Evolutionary conservation across 2,888 invertebrate species (phyloP), one percentile per base, ranked within the genome.

Genomic region (Tipula confusa): DNA sequence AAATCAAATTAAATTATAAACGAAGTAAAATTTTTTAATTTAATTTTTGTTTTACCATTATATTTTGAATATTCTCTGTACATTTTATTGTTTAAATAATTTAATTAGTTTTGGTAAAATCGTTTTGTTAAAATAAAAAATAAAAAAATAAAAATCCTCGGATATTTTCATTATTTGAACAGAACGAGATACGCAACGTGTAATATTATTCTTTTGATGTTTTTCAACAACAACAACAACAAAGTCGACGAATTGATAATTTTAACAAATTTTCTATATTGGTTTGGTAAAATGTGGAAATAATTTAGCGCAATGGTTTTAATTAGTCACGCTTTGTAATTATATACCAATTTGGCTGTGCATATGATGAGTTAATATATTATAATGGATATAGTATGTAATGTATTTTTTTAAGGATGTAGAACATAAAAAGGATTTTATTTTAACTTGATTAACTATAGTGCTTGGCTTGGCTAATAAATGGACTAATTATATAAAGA

Each of bases 1-100:
- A 64, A 64, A 64, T 64, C 64, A 64, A 64, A 64, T 64, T 64
- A 64, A 64, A 64, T 64, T 64, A 24, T 24, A 64, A 64, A 64
- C 7, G 24, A 64, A 24, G 24, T 43, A 43, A 43, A 43, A 43
- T 43, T n/a, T 43, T 43, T 43, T 43, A 43, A 43, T 43, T 43
- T 0, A 64, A 64, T 24, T 64, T 64, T 24, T 9, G 2, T 6
- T 38, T n/a, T n/a, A n/a, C 0, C 24, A 18, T 18, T 64, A 7
- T 64, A 24, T 24, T 4, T 43, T 43, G 43, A 4, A n/a, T n/a
- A 15, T 18, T 9, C 5, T 36, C 9, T n/a, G 2, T 43, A 13
- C n/a, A 64, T 24, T 18, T 7, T 64, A 64, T 64, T 24, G 24
- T 64, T 64, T 24, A 64, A 64, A 64, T 64, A 64, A 64, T 64